Percentiles rank a stretch among this genome's conserved stretches.
Conservation (phyloP, 2,888 invertebrate species). For the Colostygia pectinataria region DNA sequence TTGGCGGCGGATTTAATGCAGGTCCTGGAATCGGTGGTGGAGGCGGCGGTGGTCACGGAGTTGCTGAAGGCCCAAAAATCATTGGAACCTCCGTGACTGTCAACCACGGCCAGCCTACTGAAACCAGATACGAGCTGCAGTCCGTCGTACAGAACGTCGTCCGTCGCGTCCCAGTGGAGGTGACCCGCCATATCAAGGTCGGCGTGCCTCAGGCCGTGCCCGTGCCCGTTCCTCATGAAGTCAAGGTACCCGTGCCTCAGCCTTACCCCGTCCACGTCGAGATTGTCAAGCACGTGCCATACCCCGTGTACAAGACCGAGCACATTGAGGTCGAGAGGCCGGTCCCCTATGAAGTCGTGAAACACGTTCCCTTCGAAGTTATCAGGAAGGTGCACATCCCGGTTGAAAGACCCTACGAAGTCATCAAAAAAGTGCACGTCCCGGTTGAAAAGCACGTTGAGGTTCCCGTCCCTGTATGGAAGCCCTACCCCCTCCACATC, state of each 20-base stretch:
- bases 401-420: constrained; percentile 72
- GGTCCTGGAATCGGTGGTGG: constrained; percentile 23
- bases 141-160: constrained; percentile 73
- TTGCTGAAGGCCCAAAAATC: constrained; percentile 49
- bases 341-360: constrained; percentile 70
- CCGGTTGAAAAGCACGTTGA: constrained; percentile 73
- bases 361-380: constrained; percentile 69
- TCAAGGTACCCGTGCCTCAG: constrained; percentile 72
- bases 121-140: constrained; percentile 69
- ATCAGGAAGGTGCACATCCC: constrained; percentile 71
- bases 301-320: constrained; percentile 73
- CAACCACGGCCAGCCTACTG: constrained; percentile 49
- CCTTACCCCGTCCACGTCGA: constrained; percentile 76
- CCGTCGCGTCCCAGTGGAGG: constrained; percentile 72
- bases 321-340: constrained; percentile 72
- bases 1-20: constrained; percentile 11
- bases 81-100: constrained; percentile 61
- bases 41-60: constrained; percentile 23
- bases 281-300: constrained; percentile 72
- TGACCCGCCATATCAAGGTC: constrained; percentile 68
- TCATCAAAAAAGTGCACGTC: constrained; percentile 72
- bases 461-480: constrained; percentile 73
- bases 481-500: constrained; percentile 75
- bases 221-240: constrained; percentile 70
- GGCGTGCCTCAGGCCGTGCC: constrained; percentile 68